Conservation (phyloP, 2,797 vertebrate genomes). For the Peromyscus nudipes region DNA sequence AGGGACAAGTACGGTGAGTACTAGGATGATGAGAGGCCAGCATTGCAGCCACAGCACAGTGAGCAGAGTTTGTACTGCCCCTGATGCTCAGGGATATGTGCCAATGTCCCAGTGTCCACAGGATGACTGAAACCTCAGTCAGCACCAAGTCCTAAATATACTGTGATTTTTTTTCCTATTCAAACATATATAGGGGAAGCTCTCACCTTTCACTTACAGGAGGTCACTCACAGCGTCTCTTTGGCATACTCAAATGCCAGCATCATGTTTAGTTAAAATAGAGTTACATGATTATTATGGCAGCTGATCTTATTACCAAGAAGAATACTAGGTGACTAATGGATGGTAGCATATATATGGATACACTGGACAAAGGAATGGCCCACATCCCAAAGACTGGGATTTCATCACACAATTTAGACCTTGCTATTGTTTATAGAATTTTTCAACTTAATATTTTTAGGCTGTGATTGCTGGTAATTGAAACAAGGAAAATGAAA, state of each 20-base stretch:
- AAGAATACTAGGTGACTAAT: background rate
- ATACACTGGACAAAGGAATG: background rate
- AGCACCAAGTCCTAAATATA: background rate
- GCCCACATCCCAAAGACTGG: no score
- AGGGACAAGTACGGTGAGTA: background rate
- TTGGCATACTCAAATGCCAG: background rate
- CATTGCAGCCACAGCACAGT: background rate
- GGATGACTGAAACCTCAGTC: background rate
- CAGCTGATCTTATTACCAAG: background rate
- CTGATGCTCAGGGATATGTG: background rate
- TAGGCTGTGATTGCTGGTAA: background rate
- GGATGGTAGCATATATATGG: fast-evolving
- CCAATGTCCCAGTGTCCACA: no score
- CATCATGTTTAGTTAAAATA: background rate
- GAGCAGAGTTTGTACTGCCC: no score
- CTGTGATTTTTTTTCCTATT: background rate
- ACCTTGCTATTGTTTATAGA: background rate
- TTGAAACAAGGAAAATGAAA: background rate
- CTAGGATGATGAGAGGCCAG: background rate
- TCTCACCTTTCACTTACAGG: background rate
- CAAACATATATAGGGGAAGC: background rate
- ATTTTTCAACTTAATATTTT: background rate
- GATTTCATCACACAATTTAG: background rate
- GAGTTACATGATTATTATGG: background rate
- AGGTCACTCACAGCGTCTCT: background rate